Evolutionary conservation across 2,797 vertebrate genomes (phyloP).

Genomic region (Heteromormyrus szaboi): DNA sequence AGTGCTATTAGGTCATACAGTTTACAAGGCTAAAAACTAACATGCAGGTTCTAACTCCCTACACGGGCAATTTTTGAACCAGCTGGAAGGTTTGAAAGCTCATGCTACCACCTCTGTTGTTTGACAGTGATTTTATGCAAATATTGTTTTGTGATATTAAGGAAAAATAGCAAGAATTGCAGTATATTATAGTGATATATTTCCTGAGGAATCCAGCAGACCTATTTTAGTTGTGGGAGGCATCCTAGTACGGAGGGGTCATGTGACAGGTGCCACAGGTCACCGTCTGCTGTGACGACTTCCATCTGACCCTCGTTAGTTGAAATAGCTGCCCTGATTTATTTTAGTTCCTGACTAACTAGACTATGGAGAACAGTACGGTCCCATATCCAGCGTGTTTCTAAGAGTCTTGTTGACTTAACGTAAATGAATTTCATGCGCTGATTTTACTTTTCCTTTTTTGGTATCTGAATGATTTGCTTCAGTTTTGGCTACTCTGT

Average conservation of each 20-base stretch:
- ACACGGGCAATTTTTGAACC: neutral
- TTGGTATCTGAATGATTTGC: neutral
- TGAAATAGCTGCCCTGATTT: constrained; percentile 1
- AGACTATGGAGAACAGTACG: neutral
- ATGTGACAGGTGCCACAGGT: neutral
- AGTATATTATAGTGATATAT: neutral
- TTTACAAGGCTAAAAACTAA: neutral
- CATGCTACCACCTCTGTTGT: neutral
- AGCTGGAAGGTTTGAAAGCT: neutral
- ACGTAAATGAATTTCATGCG: neutral
- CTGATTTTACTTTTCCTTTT: neutral
- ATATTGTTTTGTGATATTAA: neutral
- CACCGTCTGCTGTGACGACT: neutral
- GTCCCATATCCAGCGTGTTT: neutral
- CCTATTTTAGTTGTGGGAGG: neutral
- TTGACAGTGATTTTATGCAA: neutral
- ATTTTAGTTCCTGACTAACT: neutral
- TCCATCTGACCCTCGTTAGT: neutral
- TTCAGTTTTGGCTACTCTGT: neutral
- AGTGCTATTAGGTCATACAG: neutral
- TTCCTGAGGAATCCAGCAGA: neutral
- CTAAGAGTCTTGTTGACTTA: neutral
- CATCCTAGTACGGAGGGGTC: neutral
- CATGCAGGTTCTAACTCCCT: neutral
- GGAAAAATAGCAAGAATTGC: neutral